phyloP scores from a whole-genome alignment of 1,140 invertebrate genomes.

The Procambarus virginalis region DNA sequence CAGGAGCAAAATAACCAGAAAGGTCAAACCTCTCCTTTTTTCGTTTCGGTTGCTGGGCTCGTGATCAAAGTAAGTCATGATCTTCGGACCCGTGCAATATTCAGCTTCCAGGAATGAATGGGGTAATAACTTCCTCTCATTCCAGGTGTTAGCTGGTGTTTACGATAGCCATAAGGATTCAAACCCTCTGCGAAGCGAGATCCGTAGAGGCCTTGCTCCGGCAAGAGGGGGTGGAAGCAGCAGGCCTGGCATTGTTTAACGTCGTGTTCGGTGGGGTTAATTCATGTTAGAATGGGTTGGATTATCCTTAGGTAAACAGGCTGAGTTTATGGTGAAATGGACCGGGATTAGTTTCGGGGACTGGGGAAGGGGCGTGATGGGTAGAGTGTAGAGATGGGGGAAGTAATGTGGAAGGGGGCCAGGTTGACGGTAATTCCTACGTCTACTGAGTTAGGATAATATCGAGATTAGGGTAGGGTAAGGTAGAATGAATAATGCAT shows the following conservation, averaged over 20 bases:
- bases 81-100: slow-evolving; percentile 37
- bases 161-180: slow-evolving; percentile 52
- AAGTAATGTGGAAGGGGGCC: background rate
- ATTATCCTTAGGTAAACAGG: slow-evolving; percentile 32
- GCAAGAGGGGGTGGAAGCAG: background rate
- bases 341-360: slow-evolving; percentile 17
- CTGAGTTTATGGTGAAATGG: slow-evolving; percentile 23
- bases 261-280: slow-evolving; percentile 40
- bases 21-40: background rate
- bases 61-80: slow-evolving; percentile 36
- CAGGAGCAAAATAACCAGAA: no score
- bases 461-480: slow-evolving; percentile 26
- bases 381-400: background rate
- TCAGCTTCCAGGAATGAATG: slow-evolving; percentile 46
- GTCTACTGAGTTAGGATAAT: slow-evolving; percentile 47
- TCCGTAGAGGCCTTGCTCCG: background rate
- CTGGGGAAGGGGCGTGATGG: background rate
- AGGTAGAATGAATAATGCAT: slow-evolving; percentile 32
- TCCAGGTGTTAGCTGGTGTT: slow-evolving; percentile 45
- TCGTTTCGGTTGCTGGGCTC: slow-evolving; percentile 9
- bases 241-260: slow-evolving; percentile 35
- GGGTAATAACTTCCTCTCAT: slow-evolving; percentile 43
- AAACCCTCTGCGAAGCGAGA: slow-evolving; percentile 29
- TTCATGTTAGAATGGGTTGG: slow-evolving; percentile 34
- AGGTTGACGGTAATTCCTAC: slow-evolving; percentile 14